Evolutionary conservation across 2,797 vertebrate species (phyloP).

Genomic region (Pitangus sulphuratus): DNA sequence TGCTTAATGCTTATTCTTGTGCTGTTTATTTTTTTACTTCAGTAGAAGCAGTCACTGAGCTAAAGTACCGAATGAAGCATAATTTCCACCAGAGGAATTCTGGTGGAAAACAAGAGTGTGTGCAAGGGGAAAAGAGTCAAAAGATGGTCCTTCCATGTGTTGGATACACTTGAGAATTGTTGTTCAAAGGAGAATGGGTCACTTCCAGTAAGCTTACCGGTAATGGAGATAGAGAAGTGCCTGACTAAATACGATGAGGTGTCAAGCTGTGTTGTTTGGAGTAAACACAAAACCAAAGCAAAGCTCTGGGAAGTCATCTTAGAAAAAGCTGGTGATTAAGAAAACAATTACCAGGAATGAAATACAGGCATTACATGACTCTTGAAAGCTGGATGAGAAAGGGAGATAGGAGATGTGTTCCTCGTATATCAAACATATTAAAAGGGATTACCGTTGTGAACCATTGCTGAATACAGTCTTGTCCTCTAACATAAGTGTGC

Average conservation of each 20-base stretch:
- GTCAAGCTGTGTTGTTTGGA: background rate
- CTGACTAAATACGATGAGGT: background rate
- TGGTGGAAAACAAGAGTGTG: background rate
- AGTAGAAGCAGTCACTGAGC: background rate
- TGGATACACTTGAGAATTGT: background rate
- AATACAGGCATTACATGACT: background rate
- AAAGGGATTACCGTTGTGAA: background rate
- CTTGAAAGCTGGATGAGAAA: conserved; percentile 30
- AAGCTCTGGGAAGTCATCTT: background rate
- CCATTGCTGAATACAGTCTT: background rate
- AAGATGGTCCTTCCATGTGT: background rate
- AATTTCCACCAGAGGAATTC: background rate
- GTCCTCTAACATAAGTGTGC: background rate
- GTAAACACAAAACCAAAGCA: background rate
- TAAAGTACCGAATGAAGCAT: background rate
- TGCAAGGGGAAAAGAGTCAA: fast-evolving
- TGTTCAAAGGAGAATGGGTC: background rate
- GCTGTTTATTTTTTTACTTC: background rate
- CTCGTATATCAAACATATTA: background rate
- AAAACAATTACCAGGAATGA: background rate
- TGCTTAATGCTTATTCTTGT: background rate
- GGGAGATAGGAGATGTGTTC: background rate
- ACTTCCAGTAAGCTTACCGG: background rate
- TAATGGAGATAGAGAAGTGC: background rate
- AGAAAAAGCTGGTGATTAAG: background rate